Conservation (phyloP, 2,888 invertebrate species). For the Andrena flavipes region DNA sequence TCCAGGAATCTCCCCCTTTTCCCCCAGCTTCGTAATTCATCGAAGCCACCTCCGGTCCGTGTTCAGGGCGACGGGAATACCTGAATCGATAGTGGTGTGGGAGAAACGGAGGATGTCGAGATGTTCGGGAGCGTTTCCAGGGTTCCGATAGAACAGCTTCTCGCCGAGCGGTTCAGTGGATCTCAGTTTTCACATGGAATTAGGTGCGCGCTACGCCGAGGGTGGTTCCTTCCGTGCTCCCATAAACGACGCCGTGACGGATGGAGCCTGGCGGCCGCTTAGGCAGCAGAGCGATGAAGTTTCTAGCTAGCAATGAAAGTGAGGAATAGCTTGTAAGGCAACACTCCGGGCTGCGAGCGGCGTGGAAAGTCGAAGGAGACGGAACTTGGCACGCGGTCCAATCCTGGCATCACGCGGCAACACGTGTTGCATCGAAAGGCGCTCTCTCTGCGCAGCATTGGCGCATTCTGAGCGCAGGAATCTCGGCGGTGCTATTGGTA, state of each 20-base stretch:
- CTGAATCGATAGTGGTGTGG: background rate
- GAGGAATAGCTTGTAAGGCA: background rate
- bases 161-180: too few species aligned
- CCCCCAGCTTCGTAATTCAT: slow-evolving; percentile 2
- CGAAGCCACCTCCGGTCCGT: background rate
- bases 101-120: background rate
- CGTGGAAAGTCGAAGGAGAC: slow-evolving; percentile 31
- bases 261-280: too few species aligned
- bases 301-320: background rate
- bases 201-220: too few species aligned
- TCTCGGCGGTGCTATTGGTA: slow-evolving; percentile 2
- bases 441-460: slow-evolving; percentile 5
- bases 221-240: too few species aligned
- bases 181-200: too few species aligned
- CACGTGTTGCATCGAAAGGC: slow-evolving; percentile 32
- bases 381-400: slow-evolving; percentile 30
- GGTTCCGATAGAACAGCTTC: too few species aligned
- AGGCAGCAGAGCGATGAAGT: background rate
- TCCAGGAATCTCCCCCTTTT: background rate
- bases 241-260: background rate
- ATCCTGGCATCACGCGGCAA: slow-evolving; percentile 21
- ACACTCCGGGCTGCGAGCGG: slow-evolving; percentile 4
- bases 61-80: background rate
- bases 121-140: too few species aligned
- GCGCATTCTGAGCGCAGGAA: background rate